These are phyloP conservation scores for Drosophila pectinifera DNA, from an alignment of 1,140 invertebrate species.

Conservation along the genomic window DNA sequence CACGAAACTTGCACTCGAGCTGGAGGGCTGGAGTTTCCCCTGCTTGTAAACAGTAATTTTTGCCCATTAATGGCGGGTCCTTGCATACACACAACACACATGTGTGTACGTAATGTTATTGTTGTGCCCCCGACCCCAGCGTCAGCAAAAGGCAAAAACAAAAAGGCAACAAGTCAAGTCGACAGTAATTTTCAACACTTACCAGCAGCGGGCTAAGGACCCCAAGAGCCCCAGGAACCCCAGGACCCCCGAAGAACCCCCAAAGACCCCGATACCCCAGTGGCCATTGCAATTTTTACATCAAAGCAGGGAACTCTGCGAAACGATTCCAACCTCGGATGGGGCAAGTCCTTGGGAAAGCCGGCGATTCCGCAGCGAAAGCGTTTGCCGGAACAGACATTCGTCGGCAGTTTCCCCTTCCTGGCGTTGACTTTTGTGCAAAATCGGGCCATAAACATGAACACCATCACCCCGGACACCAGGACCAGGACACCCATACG, in stretches of 20 bases:
- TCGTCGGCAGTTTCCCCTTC: conserved; percentile 19
- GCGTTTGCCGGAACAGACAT: conserved; percentile 53
- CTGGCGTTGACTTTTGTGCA: conserved; percentile 66
- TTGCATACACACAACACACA: conserved; percentile 11
- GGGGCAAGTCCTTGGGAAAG: conserved; percentile 14
- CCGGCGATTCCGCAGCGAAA: conserved; percentile 40
- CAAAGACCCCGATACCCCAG: conserved; percentile 19
- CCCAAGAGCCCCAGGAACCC: conserved; percentile 10
- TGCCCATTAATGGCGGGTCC: conserved; percentile 74
- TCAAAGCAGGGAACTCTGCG: conserved; percentile 50
- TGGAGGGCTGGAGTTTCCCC: conserved; percentile 38
- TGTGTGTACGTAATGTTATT: conserved; percentile 47
- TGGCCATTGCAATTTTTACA: conserved; percentile 54
- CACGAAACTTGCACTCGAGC: conserved; percentile 78
- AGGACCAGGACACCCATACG: conserved; percentile 13
- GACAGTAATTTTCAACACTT: conserved; percentile 84
- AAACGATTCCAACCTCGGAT: conserved; percentile 36
- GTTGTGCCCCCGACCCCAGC: conserved; percentile 35
- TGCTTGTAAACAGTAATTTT: conserved; percentile 83
- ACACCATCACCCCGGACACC: conserved; percentile 40
- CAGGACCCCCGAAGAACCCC: conserved; percentile 32
- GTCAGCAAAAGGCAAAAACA: conserved; percentile 48
- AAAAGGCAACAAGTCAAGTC: conserved; percentile 83
- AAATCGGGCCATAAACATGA: conserved; percentile 79
- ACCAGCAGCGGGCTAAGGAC: conserved; percentile 56